Evolutionary conservation across 30 jellyfish, hydroid and myxozoan species (phyloP).

Genomic region (Turritopsis dohrnii): DNA sequence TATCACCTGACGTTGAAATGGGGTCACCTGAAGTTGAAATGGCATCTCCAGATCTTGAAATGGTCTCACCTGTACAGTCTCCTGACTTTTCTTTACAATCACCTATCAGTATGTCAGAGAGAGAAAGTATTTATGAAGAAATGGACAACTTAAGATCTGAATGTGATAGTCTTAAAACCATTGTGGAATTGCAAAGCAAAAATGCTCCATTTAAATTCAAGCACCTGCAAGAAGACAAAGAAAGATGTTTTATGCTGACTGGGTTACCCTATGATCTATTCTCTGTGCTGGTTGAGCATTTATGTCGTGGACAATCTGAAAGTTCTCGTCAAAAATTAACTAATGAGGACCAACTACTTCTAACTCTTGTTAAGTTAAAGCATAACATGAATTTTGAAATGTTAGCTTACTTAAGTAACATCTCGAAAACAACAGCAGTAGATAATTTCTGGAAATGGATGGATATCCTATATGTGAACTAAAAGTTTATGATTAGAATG

Average conservation of each 20-base stretch:
- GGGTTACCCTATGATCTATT: slow-evolving; percentile 14
- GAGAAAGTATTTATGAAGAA: slow-evolving; percentile 7
- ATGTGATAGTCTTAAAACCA: neutral
- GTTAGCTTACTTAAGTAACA: slow-evolving; percentile 25
- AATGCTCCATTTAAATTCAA: neutral
- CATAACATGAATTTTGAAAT: slow-evolving; percentile 31
- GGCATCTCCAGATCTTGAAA: neutral
- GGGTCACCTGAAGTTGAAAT: slow-evolving; percentile 1
- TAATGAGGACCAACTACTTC: slow-evolving; percentile 26
- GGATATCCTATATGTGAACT: slow-evolving; percentile 15
- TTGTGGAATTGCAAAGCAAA: neutral
- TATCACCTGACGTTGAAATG: too few species aligned
- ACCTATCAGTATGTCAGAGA: neutral
- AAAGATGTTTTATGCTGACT: slow-evolving; percentile 20
- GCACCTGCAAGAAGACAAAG: slow-evolving; percentile 14
- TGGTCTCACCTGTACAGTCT: neutral
- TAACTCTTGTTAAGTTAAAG: slow-evolving; percentile 33
- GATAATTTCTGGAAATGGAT: slow-evolving; percentile 34
- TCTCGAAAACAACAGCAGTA: slow-evolving; percentile 25
- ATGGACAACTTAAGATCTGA: slow-evolving; percentile 1
- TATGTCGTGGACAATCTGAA: neutral
- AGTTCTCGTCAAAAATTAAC: neutral
- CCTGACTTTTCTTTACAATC: neutral
- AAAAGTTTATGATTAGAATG: too few species aligned
- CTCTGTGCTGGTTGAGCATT: neutral